Evolutionary conservation across 2,113 vertebrate genomes (phyloP).

Genomic region (Picathartes gymnocephalus): DNA sequence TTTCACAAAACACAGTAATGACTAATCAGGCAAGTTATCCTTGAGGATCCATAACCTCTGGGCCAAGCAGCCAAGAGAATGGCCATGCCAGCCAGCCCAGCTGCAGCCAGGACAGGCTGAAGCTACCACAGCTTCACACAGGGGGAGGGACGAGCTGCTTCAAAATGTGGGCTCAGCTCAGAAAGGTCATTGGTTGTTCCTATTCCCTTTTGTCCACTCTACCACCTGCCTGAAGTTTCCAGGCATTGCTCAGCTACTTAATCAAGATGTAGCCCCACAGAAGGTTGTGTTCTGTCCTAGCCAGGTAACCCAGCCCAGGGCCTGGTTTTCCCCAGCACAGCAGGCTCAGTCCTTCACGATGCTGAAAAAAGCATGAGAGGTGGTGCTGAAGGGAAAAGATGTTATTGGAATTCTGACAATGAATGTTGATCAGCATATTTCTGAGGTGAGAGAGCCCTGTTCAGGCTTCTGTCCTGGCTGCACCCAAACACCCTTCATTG

Average conservation of each 20-base stretch:
- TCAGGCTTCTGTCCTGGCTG: not conserved
- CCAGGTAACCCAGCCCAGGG: not conserved
- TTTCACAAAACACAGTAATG: not conserved
- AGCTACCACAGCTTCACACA: fast-evolving
- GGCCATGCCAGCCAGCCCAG: not conserved
- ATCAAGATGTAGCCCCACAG: not conserved
- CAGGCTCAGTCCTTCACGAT: not conserved
- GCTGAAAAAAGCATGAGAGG: not conserved
- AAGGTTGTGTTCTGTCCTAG: not conserved
- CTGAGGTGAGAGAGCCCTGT: not conserved
- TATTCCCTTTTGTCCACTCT: not conserved
- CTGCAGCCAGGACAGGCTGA: not conserved
- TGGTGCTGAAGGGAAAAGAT: not conserved
- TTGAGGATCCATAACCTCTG: not conserved
- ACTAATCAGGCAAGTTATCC: not conserved
- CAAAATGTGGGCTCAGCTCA: not conserved
- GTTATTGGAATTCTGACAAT: too few relatives aligned
- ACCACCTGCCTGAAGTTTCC: not conserved
- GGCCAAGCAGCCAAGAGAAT: not conserved
- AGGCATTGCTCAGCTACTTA: not conserved
- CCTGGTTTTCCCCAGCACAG: not conserved
- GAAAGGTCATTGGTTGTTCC: not conserved
- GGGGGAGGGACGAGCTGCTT: not conserved
- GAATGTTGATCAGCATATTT: not conserved
- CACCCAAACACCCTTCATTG: not conserved